A percentile compares a stretch with the other conserved stretches of the same genome.
phyloP scores from a whole-genome alignment of 2,797 vertebrate species.

The Muraenolepis orangiensis region DNA sequence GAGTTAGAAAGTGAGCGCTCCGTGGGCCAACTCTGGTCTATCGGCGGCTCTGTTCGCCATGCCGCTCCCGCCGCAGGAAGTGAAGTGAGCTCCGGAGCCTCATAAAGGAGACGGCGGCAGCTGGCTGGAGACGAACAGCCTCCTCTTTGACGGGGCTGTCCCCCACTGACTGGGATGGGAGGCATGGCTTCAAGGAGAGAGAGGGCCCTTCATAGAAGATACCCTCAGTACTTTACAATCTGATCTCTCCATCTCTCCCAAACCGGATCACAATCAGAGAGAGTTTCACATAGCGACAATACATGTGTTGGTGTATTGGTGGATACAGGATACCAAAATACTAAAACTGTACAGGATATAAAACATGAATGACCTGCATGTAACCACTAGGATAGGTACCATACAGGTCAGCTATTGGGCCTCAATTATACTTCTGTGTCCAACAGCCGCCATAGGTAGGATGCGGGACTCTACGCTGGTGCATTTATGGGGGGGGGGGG shows the following conservation, averaged over 20 bases:
- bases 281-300: neutral
- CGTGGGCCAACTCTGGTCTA: conserved; percentile 15
- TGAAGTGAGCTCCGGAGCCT: conserved; percentile 39
- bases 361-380: neutral
- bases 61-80: conserved; percentile 33
- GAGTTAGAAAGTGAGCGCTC: conserved; percentile 21
- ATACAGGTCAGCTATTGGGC: neutral
- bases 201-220: conserved; percentile 9
- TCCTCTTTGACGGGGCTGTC: conserved; percentile 43
- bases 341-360: neutral
- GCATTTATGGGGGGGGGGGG: too few species aligned
- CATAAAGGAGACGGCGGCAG: conserved; percentile 42
- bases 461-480: neutral
- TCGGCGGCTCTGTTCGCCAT: conserved; percentile 27
- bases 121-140: conserved; percentile 58
- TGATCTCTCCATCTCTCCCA: neutral
- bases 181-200: conserved; percentile 12
- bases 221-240: neutral
- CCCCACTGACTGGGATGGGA: conserved; percentile 29
- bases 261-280: too few species aligned
- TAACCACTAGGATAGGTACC: neutral
- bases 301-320: neutral
- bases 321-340: neutral
- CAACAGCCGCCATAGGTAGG: neutral
- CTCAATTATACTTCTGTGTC: neutral